Percentiles rank a stretch among this genome's conserved stretches.
These are phyloP conservation scores for Diuraphis noxia DNA, from an alignment of 1,140 invertebrate genomes.

Conservation along the genomic window DNA sequence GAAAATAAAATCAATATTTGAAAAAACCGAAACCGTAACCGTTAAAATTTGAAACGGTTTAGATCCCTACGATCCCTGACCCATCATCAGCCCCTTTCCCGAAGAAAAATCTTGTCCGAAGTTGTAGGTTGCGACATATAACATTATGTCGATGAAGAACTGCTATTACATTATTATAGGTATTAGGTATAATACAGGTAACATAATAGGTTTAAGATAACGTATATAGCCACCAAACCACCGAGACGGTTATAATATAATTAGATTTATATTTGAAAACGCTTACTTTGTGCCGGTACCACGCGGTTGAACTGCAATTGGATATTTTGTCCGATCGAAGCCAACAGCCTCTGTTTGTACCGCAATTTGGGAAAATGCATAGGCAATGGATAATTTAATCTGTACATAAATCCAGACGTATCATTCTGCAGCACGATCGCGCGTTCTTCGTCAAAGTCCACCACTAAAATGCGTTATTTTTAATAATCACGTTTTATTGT, in stretches of 20 bases:
- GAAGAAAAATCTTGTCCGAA: too few species aligned
- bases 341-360: constrained; percentile 64
- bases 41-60: too few species aligned
- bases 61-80: too few species aligned
- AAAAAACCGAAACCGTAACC: too few species aligned
- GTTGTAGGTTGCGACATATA: neutral
- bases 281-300: constrained; percentile 59
- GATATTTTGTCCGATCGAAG: constrained; percentile 66
- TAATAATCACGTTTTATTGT: neutral
- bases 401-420: constrained; percentile 61
- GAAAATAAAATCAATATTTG: too few species aligned
- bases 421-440: constrained; percentile 26
- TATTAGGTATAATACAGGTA: neutral
- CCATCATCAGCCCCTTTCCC: too few species aligned
- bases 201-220: too few species aligned
- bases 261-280: neutral
- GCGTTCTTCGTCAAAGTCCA: constrained; percentile 44
- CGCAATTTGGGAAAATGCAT: constrained; percentile 59
- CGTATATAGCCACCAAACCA: neutral
- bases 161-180: neutral
- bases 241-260: neutral
- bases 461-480: constrained; percentile 25
- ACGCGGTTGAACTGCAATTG: constrained; percentile 63
- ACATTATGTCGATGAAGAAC: neutral
- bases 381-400: constrained; percentile 61